Percentiles rank a stretch among this genome's conserved stretches.
Evolutionary conservation across 92 coral and sea anemone species (phyloP).

Genomic region (Plumapathes pennacea): DNA sequence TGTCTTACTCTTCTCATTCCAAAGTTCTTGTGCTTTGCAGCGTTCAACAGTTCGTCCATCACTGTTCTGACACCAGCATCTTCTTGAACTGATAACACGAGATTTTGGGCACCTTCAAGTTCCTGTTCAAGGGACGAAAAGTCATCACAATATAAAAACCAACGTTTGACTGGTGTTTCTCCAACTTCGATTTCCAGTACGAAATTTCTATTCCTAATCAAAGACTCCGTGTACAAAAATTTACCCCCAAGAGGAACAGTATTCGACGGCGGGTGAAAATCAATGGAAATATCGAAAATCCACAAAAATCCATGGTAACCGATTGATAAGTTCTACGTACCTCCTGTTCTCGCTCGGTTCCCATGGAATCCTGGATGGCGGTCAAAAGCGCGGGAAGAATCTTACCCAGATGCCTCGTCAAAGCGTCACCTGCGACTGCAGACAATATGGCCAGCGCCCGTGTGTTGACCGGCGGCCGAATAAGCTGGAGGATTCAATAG

Average conservation of each 20-base stretch:
- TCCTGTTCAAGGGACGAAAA: constrained; percentile 44
- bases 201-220: no score
- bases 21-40: constrained; percentile 62
- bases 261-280: no score
- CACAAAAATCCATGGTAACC: no score
- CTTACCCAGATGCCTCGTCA: constrained; percentile 73
- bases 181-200: no score
- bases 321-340: no score
- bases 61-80: constrained; percentile 82
- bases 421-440: constrained; percentile 92
- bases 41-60: constrained; percentile 76
- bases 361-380: constrained; percentile 68
- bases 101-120: constrained; percentile 80
- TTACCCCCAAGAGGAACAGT: not conserved
- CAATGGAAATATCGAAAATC: no score
- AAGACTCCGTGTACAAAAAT: not conserved
- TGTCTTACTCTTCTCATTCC: constrained; percentile 79
- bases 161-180: no score
- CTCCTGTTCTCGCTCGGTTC: constrained; percentile 66
- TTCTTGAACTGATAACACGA: constrained; percentile 81
- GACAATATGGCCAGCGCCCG: constrained; percentile 96
- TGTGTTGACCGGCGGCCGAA: constrained; percentile 88
- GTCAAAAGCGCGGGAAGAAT: constrained; percentile 87
- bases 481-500: constrained; percentile 83
- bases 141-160: not conserved